phyloP scores from a whole-genome alignment of 1,140 invertebrate species.

The Pseudobourletiella spinata region DNA sequence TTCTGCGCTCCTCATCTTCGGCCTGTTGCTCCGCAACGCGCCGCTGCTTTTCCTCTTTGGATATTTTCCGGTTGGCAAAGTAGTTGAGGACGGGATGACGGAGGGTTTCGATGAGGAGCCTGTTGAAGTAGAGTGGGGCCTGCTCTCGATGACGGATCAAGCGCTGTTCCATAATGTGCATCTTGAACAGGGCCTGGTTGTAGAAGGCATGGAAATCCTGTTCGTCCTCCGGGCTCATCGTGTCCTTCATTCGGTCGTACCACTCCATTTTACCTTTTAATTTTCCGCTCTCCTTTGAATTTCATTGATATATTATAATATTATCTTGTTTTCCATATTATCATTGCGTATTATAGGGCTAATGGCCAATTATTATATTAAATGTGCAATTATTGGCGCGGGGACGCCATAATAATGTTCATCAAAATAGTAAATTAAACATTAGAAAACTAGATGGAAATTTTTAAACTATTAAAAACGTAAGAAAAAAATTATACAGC shows the following conservation, averaged over 20 bases:
- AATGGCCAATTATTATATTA: too few species aligned
- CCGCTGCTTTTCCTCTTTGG: background rate
- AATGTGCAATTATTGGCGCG: too few species aligned
- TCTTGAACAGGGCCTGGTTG: constrained; percentile 13
- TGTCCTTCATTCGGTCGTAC: constrained; percentile 5
- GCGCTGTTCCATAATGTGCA: constrained; percentile 29
- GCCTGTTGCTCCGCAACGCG: background rate
- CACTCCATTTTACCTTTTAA: constrained; percentile 17
- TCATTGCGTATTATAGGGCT: too few species aligned
- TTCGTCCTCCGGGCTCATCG: constrained; percentile 16
- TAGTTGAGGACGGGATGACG: constrained; percentile 12
- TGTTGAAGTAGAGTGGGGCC: constrained; percentile 15
- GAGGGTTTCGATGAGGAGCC: constrained; percentile 14
- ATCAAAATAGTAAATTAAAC: too few species aligned
- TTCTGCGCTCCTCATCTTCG: background rate
- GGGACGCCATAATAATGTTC: too few species aligned
- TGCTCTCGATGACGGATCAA: constrained; percentile 22
- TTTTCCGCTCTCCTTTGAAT: constrained; percentile 13
- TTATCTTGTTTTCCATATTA: too few species aligned
- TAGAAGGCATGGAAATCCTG: constrained; percentile 21
- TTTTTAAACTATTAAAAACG: too few species aligned
- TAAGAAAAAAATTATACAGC: too few species aligned
- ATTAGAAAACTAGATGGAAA: too few species aligned
- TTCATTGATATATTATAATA: too few species aligned
- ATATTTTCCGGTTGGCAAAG: background rate